These are phyloP conservation scores for Sphaeramia orbicularis DNA, from an alignment of 2,797 vertebrate genomes.

Conservation along the genomic window DNA sequence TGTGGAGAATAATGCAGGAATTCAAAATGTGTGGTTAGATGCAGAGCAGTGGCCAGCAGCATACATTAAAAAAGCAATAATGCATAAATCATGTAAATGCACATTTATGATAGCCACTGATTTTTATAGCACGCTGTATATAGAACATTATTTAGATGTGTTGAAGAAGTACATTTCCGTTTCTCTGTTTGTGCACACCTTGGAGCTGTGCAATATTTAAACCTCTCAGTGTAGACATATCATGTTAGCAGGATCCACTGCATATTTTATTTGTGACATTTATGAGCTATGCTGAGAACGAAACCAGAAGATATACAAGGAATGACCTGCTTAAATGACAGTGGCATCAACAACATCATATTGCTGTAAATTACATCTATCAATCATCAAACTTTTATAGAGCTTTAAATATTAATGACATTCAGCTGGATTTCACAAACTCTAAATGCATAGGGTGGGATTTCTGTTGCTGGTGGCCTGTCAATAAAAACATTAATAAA, in stretches of 20 bases:
- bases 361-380: background rate
- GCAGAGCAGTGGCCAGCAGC: constrained; percentile 36
- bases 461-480: too few relatives aligned
- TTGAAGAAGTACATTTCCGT: constrained; percentile 36
- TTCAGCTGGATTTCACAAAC: too few relatives aligned
- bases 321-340: background rate
- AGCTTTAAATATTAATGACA: constrained; percentile 3
- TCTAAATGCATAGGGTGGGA: too few relatives aligned
- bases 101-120: constrained; percentile 49
- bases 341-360: background rate
- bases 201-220: constrained; percentile 44
- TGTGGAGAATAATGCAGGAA: constrained; percentile 26
- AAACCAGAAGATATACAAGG: constrained; percentile 34
- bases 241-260: constrained; percentile 45
- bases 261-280: constrained; percentile 62
- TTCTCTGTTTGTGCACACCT: constrained; percentile 50
- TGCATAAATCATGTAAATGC: constrained; percentile 70
- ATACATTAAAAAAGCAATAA: constrained; percentile 62
- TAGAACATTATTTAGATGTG: constrained; percentile 57
- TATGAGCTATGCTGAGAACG: constrained; percentile 39
- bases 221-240: constrained; percentile 37
- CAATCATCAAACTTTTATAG: background rate
- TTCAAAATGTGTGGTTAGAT: constrained; percentile 46
- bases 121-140: constrained; percentile 59
- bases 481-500: too few relatives aligned